phyloP scores from a whole-genome alignment of 2,888 invertebrate species.

The Dermolepida albohirtum region DNA sequence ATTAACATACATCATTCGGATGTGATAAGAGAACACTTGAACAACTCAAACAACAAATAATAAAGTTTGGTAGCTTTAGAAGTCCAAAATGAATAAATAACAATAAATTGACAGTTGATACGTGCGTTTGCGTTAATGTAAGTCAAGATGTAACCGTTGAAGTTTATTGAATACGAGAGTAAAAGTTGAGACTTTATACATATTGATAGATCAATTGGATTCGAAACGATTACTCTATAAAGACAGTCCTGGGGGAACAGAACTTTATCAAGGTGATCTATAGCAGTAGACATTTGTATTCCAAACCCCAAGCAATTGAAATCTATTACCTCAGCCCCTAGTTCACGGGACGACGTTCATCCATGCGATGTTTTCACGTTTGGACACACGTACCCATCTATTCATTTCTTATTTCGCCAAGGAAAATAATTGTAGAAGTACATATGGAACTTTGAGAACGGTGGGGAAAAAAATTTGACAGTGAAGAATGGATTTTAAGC shows the following conservation, averaged over 20 bases:
- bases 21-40: too few relatives aligned
- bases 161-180: conserved; percentile 50
- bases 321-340: conserved; percentile 52
- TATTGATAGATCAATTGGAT: conserved; percentile 67
- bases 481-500: too few relatives aligned
- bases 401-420: too few relatives aligned
- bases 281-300: conserved; percentile 55
- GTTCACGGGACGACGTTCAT: conserved; percentile 22
- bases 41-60: too few relatives aligned
- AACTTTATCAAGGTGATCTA: conserved; percentile 59
- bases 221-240: conserved; percentile 65
- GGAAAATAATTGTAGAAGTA: too few relatives aligned
- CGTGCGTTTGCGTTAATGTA: conserved; percentile 8
- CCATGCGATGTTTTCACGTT: not conserved
- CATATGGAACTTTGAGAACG: too few relatives aligned
- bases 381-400: too few relatives aligned
- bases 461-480: too few relatives aligned
- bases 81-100: too few relatives aligned
- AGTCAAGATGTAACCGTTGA: conserved; percentile 39
- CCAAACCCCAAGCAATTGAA: conserved; percentile 54
- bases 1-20: too few relatives aligned
- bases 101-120: too few relatives aligned
- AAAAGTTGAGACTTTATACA: conserved; percentile 65
- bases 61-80: too few relatives aligned
- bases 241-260: conserved; percentile 59